Evolutionary conservation across 2,113 vertebrate genomes (phyloP), one percentile per base, ranked within the genome.

Genomic region (Phycodurus eques): DNA sequence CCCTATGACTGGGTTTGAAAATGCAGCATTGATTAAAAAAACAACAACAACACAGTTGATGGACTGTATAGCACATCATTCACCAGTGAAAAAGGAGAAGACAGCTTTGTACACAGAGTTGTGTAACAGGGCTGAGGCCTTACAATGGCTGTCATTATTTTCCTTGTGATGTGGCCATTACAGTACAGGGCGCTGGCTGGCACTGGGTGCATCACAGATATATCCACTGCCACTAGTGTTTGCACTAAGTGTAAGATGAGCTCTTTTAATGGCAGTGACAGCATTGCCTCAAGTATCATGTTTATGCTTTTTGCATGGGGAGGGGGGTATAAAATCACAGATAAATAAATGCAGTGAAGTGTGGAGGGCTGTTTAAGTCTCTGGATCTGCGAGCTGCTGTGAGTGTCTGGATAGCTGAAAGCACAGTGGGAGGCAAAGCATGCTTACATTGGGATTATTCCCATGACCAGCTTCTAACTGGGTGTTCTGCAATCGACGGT

Each of bases 381-480:
- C 42, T 31, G 67, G 70, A 75, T 80, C 79, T 73, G 83, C 67
- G 61, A 90, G 83, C 89, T 87, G 87, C 68, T 68, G 22, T 66
- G 73, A 79, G 80, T 86, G 83, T 75, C 70, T 67, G 67, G 73
- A 70, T 15, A 56, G 31, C 64, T 76, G 39, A 77, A 85, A 80
- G 77, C 85, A 61, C 67, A 81, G 77, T 85, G 73, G 80, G 86
- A 89, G 71, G 89, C 83, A 89, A 87, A 88, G 85, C 67, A 69
- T 81, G 84, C 87, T 88, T 92, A 85, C 78, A 83, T 84, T 87
- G 92, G 89, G 89, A 90, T 68, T 66, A 84, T 88, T 92, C 90
- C 92, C 93, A 85, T 81, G 83, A 88, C 80, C 83, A 78, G 78
- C 56, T 71, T 89, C 82, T 83, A 81, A 87, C 70, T 83, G 80